Conservation (phyloP, 1,140 invertebrate genomes). For the Lanistes nyassanus region DNA sequence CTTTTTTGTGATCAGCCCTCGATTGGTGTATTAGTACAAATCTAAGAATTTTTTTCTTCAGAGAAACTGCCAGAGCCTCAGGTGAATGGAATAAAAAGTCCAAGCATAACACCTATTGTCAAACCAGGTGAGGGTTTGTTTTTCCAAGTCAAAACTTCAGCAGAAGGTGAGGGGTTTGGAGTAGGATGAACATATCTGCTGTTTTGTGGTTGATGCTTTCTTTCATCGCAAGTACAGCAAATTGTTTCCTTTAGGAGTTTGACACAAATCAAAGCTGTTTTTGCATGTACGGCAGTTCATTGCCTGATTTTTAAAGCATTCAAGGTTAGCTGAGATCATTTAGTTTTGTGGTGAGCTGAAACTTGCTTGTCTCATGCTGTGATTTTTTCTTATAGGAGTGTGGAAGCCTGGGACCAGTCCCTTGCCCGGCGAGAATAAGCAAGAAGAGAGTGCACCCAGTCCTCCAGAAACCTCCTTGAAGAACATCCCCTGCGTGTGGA, state of each 20-base stretch:
- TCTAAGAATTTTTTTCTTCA: conserved; percentile 9
- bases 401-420: conserved; percentile 42
- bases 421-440: neutral
- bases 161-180: too few relatives aligned
- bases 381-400: conserved; percentile 34
- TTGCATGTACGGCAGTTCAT: too few relatives aligned
- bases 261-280: too few relatives aligned
- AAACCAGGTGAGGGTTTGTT: conserved; percentile 19
- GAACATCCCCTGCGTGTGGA: conserved; percentile 51
- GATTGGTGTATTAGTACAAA: neutral
- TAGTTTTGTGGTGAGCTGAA: neutral
- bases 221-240: too few relatives aligned
- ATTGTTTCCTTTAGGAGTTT: too few relatives aligned
- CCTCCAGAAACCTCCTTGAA: conserved; percentile 36
- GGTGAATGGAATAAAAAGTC: conserved; percentile 22
- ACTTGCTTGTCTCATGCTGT: neutral
- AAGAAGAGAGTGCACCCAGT: neutral
- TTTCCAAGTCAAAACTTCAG: neutral
- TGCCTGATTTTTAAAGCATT: too few relatives aligned
- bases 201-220: too few relatives aligned
- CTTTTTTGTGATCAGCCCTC: too few relatives aligned
- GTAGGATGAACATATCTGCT: too few relatives aligned
- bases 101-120: neutral
- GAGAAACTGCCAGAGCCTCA: conserved; percentile 28
- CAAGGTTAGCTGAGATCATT: too few relatives aligned